Conservation (phyloP, 2,113 vertebrate species). For the Zosterops pallidus region DNA sequence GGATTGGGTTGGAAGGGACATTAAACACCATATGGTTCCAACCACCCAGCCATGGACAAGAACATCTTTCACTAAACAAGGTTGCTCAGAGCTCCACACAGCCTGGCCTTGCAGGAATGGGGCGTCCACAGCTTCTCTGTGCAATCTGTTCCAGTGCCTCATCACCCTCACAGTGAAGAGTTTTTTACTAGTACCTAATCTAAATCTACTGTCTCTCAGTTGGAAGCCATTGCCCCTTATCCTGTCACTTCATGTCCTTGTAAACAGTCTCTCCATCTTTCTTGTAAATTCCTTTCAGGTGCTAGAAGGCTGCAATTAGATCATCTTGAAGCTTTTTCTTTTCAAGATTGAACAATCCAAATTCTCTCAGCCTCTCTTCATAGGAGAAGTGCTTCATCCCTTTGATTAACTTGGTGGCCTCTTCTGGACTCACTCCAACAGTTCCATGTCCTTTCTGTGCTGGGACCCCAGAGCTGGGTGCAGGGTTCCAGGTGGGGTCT, state of each 20-base stretch:
- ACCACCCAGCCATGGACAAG: neutral
- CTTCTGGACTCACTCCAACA: accelerated
- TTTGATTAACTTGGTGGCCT: neutral
- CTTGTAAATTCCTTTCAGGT: neutral
- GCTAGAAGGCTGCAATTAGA: neutral
- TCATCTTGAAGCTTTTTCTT: neutral
- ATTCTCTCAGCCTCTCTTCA: neutral
- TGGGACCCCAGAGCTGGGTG: neutral
- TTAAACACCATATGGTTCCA: neutral
- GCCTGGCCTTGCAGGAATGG: neutral
- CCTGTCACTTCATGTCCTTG: neutral
- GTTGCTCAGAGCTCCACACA: neutral
- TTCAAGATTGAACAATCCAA: neutral
- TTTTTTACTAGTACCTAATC: neutral
- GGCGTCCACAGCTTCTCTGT: neutral
- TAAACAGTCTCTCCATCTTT: neutral
- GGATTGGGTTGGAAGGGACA: neutral
- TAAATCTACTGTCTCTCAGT: neutral
- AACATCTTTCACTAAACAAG: neutral
- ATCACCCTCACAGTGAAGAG: neutral
- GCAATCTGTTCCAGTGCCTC: neutral
- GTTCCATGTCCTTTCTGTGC: accelerated
- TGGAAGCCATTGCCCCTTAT: neutral
- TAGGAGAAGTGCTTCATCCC: neutral
- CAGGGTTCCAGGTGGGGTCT: neutral